Conservation (phyloP, 2,888 invertebrate genomes). For the Apocheima hispidaria region DNA sequence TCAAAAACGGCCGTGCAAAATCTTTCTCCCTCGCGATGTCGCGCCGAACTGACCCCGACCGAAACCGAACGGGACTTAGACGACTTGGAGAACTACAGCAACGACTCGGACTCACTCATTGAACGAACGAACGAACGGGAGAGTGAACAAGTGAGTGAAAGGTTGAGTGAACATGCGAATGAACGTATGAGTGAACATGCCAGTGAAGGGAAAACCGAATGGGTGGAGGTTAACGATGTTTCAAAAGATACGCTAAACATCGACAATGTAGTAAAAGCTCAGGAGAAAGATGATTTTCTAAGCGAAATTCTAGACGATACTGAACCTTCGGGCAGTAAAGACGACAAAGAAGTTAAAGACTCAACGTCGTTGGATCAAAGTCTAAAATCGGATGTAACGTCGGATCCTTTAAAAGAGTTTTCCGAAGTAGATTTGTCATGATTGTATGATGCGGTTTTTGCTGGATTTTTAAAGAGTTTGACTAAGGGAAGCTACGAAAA, state of each 20-base stretch:
- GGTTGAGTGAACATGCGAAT: background rate
- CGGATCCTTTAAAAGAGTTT: constrained; percentile 68
- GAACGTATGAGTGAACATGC: constrained; percentile 2
- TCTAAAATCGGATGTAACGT: constrained; percentile 47
- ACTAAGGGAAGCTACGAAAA: background rate
- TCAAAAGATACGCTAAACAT: constrained; percentile 15
- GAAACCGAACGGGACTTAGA: constrained; percentile 62
- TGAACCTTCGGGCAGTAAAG: constrained; percentile 14
- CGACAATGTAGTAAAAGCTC: background rate
- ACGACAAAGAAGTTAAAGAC: constrained; percentile 16
- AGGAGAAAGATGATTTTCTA: constrained; percentile 38
- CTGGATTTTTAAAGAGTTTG: constrained; percentile 54
- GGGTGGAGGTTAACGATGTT: constrained; percentile 23
- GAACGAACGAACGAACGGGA: constrained; percentile 25
- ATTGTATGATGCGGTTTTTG: constrained; percentile 65
- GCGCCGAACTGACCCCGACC: constrained; percentile 56
- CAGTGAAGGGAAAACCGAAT: no score
- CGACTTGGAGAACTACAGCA: constrained; percentile 59
- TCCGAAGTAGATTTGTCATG: constrained; percentile 72
- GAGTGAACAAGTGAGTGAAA: constrained; percentile 7
- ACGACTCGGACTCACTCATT: constrained; percentile 47
- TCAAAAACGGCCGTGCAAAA: constrained; percentile 75
- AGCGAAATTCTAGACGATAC: constrained; percentile 49
- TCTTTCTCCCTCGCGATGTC: constrained; percentile 67
- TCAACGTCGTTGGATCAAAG: constrained; percentile 31